Percentiles rank a stretch among this genome's conserved stretches.
phyloP scores from a whole-genome alignment of 2,113 vertebrate genomes.

The Pelusios castaneus region DNA sequence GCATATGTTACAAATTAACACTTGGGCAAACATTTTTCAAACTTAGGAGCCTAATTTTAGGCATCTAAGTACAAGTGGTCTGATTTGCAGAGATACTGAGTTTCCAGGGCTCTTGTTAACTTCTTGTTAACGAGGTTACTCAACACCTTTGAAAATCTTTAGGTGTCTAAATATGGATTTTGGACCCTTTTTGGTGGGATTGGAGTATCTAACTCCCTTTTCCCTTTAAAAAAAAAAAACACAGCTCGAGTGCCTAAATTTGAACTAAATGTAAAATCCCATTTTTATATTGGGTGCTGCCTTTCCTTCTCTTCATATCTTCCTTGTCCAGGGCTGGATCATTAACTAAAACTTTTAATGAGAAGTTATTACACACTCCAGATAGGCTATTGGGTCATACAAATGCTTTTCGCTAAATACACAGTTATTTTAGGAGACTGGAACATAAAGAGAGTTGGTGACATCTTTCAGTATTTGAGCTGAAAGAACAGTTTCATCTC shows the following conservation, averaged over 20 bases:
- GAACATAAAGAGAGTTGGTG: conserved; percentile 30
- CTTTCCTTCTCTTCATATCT: conserved; percentile 57
- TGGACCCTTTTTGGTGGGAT: neutral
- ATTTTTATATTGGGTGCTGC: neutral
- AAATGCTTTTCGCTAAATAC: neutral
- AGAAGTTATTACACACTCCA: conserved; percentile 50
- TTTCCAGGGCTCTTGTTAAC: neutral
- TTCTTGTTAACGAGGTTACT: neutral
- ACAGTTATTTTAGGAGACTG: conserved; percentile 5
- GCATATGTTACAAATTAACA: neutral
- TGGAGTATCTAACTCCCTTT: neutral
- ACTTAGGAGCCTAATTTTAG: neutral
- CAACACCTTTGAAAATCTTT: neutral
- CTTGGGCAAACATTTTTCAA: neutral
- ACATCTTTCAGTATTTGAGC: conserved; percentile 61
- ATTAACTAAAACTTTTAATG: conserved; percentile 39
- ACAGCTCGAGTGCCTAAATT: neutral
- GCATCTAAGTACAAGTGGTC: neutral
- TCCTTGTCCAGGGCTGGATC: neutral
- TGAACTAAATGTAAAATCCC: neutral
- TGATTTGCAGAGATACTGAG: neutral
- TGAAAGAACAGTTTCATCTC: conserved; percentile 73
- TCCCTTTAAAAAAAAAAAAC: neutral
- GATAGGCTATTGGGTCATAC: conserved; percentile 19
- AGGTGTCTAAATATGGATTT: neutral